These are phyloP conservation scores for Meteorus sp. DNA, from an alignment of 1,140 invertebrate species.

Conservation along the genomic window DNA sequence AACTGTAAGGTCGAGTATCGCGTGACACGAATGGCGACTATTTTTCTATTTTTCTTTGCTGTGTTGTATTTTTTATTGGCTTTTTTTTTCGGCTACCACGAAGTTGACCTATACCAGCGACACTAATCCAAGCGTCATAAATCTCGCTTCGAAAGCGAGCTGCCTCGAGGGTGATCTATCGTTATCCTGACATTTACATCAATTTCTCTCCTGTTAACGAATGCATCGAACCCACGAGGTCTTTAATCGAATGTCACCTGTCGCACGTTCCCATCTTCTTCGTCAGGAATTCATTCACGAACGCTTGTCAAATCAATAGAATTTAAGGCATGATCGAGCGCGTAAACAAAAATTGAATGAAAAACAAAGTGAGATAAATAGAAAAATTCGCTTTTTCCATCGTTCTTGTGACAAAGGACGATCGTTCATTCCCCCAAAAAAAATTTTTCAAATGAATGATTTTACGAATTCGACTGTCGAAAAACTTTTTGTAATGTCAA, in stretches of 20 bases:
- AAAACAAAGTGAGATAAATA: too few species aligned
- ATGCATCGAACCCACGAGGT: neutral
- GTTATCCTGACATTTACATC: conserved; percentile 18
- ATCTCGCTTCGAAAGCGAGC: conserved; percentile 12
- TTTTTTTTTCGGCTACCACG: neutral
- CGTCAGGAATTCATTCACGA: neutral
- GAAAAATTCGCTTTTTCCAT: too few species aligned
- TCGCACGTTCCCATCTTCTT: too few species aligned
- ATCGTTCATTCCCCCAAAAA: too few species aligned
- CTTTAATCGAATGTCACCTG: conserved; percentile 17
- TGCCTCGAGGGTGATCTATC: conserved; percentile 16
- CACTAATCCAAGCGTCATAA: conserved; percentile 14
- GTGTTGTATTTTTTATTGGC: too few species aligned
- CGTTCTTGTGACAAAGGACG: too few species aligned
- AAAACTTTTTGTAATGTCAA: too few species aligned
- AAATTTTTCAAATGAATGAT: too few species aligned
- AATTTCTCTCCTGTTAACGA: conserved; percentile 16
- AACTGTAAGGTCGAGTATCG: conserved; percentile 15
- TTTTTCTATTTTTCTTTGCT: too few species aligned
- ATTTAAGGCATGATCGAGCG: too few species aligned
- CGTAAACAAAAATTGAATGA: neutral
- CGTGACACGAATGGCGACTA: conserved; percentile 13
- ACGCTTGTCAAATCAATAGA: conserved; percentile 2
- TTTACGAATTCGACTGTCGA: too few species aligned
- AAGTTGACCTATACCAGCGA: conserved; percentile 5